Evolutionary conservation across 2,888 invertebrate genomes (phyloP).

Genomic region (Apantesis nais): DNA sequence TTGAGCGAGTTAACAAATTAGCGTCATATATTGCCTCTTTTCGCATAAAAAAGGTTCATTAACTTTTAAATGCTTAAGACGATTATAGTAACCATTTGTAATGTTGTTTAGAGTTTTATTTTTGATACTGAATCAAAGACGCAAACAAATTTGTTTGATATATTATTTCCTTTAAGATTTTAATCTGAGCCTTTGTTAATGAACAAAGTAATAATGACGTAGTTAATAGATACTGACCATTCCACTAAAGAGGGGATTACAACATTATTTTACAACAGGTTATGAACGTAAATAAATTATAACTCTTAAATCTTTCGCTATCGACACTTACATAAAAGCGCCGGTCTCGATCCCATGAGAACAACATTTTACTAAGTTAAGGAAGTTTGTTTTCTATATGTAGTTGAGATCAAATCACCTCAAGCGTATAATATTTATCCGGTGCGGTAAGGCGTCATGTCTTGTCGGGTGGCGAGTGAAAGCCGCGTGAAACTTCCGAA

Average conservation of each 20-base stretch:
- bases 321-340: conserved; percentile 23
- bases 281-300: conserved; percentile 34
- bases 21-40: conserved; percentile 41
- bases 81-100: conserved; percentile 9
- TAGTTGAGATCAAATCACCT: conserved; percentile 54
- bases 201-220: conserved; percentile 32
- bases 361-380: conserved; percentile 32
- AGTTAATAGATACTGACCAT: conserved; percentile 18
- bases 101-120: conserved; percentile 27
- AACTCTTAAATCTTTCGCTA: conserved; percentile 29
- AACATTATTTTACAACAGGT: conserved; percentile 29
- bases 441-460: conserved; percentile 60
- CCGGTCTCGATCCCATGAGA: conserved; percentile 35
- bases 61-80: conserved; percentile 21
- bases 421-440: conserved; percentile 61
- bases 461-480: conserved; percentile 70
- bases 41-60: conserved; percentile 43
- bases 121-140: conserved; percentile 12
- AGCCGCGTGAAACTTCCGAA: conserved; percentile 81
- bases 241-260: conserved; percentile 31
- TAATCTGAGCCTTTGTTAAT: conserved; percentile 35
- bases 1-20: conserved; percentile 45
- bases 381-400: conserved; percentile 47
- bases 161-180: conserved; percentile 29
- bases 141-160: conserved; percentile 23